Evolutionary conservation across 2,113 vertebrate species (phyloP), one percentile per base, ranked within the genome.

Genomic region (Dolichotis patagonum): DNA sequence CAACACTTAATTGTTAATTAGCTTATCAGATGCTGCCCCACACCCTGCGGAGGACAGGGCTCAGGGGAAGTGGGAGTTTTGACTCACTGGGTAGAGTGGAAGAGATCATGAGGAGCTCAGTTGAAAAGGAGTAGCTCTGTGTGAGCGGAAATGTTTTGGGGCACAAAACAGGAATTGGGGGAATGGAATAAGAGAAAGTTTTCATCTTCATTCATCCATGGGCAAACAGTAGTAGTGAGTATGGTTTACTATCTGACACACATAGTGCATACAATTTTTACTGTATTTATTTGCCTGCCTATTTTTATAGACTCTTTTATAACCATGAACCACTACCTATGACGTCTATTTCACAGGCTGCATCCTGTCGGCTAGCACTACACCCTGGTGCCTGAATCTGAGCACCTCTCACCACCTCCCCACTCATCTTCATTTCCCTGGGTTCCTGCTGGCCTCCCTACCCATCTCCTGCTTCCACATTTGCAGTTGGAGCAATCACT

Each of bases 21-120:
- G 95, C 80, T 96, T 97, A 95, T 97, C 96, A 91, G 96, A 96
- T 97, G 54, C 38, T 0, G 0, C 46, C 46, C 65, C 88, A 96
- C 96, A 75, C 83, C 88, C 65, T 80, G 38, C n/a, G 3, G 75
- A 56, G 43, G 60, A 56, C 85, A 69, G 56, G 32, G 14, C 58
- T 89, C 35, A 8, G 54, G 78, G 78, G 73, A 89, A 96, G 88
- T 89, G 78, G 95, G 60, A 86, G 93, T 96, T 93, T 91, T 92
- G 96, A 95, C 65, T 97, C 93, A 91, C 0, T 46, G 67, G 73
- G 46, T 49, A 90, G 69, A 13, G 52, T 17, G 11, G 49, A 69
- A 56, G n/a, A 12, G 67, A 46, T 32, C 5, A 20, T 3, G 26
- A 85, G 24, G 73, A 75, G 54, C n/a, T 38, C 3, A 9, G 10